Evolutionary conservation across 1,140 invertebrate species (phyloP).

Genomic region (Caenorhabditis inopinata): DNA sequence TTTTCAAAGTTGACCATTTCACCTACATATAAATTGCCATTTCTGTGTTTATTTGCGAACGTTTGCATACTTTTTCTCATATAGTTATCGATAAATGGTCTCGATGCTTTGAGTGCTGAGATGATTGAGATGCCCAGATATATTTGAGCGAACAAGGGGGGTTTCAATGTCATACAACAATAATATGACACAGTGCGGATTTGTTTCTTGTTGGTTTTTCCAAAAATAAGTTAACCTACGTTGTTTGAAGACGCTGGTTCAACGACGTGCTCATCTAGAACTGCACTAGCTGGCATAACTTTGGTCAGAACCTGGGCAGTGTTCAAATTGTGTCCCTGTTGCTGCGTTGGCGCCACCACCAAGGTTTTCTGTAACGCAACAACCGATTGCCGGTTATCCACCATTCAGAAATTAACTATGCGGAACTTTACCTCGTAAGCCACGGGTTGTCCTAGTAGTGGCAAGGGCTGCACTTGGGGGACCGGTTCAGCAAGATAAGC

Average conservation of each 20-base stretch:
- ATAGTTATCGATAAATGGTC: too few relatives aligned
- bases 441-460: slow-evolving; percentile 16
- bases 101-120: too few relatives aligned
- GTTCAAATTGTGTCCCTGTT: background rate
- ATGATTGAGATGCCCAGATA: too few relatives aligned
- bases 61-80: too few relatives aligned
- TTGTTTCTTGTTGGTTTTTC: too few relatives aligned
- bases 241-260: background rate
- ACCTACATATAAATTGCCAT: too few relatives aligned
- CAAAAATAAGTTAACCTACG: too few relatives aligned
- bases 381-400: background rate
- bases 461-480: background rate
- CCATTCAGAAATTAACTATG: background rate
- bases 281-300: slow-evolving; percentile 20
- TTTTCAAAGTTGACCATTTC: too few relatives aligned
- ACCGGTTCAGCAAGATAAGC: background rate
- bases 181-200: too few relatives aligned
- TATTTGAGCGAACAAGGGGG: too few relatives aligned
- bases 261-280: background rate
- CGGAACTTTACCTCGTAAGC: slow-evolving; percentile 14
- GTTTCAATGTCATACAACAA: too few relatives aligned
- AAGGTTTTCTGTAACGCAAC: background rate
- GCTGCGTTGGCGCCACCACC: background rate
- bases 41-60: too few relatives aligned
- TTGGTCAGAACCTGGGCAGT: slow-evolving; percentile 15